Evolutionary conservation across 2,888 invertebrate genomes (phyloP), one percentile per base, ranked within the genome.

Genomic region (Parelbella ahira): DNA sequence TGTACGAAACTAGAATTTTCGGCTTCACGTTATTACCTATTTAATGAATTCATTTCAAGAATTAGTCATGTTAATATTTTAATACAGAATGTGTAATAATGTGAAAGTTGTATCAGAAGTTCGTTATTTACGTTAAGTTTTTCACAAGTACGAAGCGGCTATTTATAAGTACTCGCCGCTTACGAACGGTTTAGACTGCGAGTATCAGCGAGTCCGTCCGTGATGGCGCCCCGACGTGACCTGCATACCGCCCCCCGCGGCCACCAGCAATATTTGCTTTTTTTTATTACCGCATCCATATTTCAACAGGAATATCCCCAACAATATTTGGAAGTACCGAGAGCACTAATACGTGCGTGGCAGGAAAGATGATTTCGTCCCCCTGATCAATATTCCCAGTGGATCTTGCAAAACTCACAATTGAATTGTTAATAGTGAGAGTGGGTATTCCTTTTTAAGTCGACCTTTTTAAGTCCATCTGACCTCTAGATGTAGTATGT

Each of bases 211-310:
- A 38, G 38, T 38, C 37, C 10, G 23, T 53, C 61, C 58, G 56
- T 63, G 63, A 34, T 44, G 37, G 25, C 44, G 50, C n/a, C n/a
- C n/a, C n/a, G 54, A 83, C 83, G 83, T 83, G 80, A 78, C 68
- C 69, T 49, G 78, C 72, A 73, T 81, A 56, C 58, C 33, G 52
- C 62, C 63, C 72, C 74, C 55, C 63, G 61, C 71, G 74, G 68
- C 68, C 62, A 60, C 63, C 58, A 58, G 56, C 63, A 58, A 68
- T 82, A 76, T 82, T 79, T 79, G 75, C 72, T 64, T 77, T 82
- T 74, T 75, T 79, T 81, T 81, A 77, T 78, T 73, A 73, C 70
- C 73, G 54, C 76, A 81, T 81, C 74, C 78, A 82, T 83, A 83
- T 82, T 81, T 80, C 79, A 81, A 76, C 75, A 76, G 70, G 69